These are phyloP conservation scores for Caradrina clavipalpis DNA, from an alignment of 2,888 invertebrate species.

Conservation along the genomic window DNA sequence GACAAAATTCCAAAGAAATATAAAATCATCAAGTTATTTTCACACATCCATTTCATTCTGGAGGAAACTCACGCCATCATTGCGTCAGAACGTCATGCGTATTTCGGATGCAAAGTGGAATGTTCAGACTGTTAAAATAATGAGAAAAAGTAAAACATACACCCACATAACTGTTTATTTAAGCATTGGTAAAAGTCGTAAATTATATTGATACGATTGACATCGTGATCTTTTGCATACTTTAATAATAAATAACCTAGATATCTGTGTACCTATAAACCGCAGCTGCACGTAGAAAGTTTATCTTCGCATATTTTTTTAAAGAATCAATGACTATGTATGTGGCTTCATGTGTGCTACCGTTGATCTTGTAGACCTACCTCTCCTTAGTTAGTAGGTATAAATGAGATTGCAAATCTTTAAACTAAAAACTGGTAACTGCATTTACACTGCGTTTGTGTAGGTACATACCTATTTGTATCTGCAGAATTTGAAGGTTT, in stretches of 20 bases:
- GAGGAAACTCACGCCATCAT: conserved; percentile 24
- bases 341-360: background rate
- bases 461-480: no score
- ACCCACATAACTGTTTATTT: conserved; percentile 19
- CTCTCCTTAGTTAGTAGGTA: no score
- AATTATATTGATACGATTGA: conserved; percentile 50
- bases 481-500: no score
- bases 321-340: background rate
- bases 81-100: background rate
- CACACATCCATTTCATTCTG: background rate
- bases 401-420: no score
- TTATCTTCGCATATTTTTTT: background rate
- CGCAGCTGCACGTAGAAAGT: conserved; percentile 1
- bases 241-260: conserved; percentile 37
- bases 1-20: conserved; percentile 3
- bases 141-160: conserved; percentile 17
- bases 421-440: no score
- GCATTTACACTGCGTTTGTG: no score
- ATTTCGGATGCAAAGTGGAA: conserved; percentile 37
- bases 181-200: conserved; percentile 34
- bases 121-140: conserved; percentile 56
- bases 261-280: conserved; percentile 20
- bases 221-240: conserved; percentile 44
- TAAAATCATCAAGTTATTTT: conserved; percentile 15
- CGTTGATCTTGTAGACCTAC: no score